Base-by-base conservation (phyloP, 2,113 vertebrate genomes). In the Seriola rivoliana region DNA sequence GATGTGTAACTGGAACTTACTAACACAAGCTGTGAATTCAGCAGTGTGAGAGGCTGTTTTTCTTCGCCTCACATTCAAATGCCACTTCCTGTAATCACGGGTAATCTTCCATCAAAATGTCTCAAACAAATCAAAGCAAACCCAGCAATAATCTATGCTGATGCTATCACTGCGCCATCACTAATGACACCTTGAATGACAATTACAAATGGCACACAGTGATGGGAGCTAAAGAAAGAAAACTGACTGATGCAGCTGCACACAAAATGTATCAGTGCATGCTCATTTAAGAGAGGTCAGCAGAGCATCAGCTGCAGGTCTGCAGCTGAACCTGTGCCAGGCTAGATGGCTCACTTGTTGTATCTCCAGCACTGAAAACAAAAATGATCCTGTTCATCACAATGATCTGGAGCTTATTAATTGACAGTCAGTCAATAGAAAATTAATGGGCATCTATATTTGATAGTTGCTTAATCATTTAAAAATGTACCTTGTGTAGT, bases 51-150 rank as follows among this genome's bases (percentile, higher is more conserved):
- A 60, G 29, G 36, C 16, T 32, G 57, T 64, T 76, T 80, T 67
- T 55, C 23, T 75, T 34, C 38, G 25, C 32, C 21, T 75, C 52
- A 29, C 65, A 75, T 78, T 68, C 50, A 82, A 81, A 85, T 85
- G 71, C 29, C 72, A 74, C 62, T 63, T 88, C 52, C 65, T 85
- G 75, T 75, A 65, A 88, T 86, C 71, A 81, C 1, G 21, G 48
- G n/a, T 69, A 80, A 82, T 82, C 58, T 85, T 75, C 70, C 44
- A 70, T 80, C 73, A 70, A 66, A 86, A 84, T 70, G 75, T 78
- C 52, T 86, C 66, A 42, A 82, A 77, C 48, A 60, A 75, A 84
- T 81, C 67, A 80, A 78, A 80, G 60, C 69, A 54, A 75, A 81
- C 29, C 67, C 23, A 32, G 44, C 29, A 74, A 71, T 76, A 46